Evolutionary conservation across 2,888 invertebrate species (phyloP).

Genomic region (Itoplectis maculator): DNA sequence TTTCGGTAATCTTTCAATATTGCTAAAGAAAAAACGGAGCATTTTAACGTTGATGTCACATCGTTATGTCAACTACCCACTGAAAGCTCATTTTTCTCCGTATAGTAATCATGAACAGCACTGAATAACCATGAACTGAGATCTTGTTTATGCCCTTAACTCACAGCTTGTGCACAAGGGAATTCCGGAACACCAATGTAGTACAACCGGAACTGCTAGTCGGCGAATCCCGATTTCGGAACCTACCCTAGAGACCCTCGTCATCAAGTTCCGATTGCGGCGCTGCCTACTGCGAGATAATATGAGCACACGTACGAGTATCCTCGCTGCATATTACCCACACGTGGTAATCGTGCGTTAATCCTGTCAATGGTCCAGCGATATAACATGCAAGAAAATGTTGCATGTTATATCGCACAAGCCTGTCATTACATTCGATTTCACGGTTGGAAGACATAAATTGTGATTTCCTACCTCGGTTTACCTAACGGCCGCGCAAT

Average conservation of each 20-base stretch:
- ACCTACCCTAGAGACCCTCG: slow-evolving; percentile 17
- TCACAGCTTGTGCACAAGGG: slow-evolving; percentile 4
- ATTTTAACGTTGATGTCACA: too few relatives aligned
- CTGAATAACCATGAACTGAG: background rate
- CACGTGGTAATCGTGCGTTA: background rate
- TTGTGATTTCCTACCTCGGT: background rate
- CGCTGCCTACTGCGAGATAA: background rate
- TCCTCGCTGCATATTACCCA: background rate
- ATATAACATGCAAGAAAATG: background rate
- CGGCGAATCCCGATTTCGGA: background rate
- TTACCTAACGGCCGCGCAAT: background rate
- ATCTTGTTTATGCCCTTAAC: slow-evolving; percentile 6
- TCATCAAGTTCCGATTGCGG: slow-evolving; percentile 18
- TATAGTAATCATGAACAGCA: background rate
- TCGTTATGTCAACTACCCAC: too few relatives aligned
- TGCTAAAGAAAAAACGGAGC: background rate
- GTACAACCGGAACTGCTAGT: slow-evolving; percentile 24
- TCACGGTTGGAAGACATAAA: slow-evolving; percentile 19
- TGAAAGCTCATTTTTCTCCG: background rate
- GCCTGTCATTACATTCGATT: slow-evolving; percentile 2
- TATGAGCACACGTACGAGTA: background rate
- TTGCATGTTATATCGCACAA: slow-evolving; percentile 2
- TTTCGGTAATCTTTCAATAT: background rate
- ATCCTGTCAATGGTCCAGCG: background rate
- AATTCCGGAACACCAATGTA: background rate